Evolutionary conservation across 2,797 vertebrate species (phyloP).

Genomic region (Enteromius viviparus): DNA sequence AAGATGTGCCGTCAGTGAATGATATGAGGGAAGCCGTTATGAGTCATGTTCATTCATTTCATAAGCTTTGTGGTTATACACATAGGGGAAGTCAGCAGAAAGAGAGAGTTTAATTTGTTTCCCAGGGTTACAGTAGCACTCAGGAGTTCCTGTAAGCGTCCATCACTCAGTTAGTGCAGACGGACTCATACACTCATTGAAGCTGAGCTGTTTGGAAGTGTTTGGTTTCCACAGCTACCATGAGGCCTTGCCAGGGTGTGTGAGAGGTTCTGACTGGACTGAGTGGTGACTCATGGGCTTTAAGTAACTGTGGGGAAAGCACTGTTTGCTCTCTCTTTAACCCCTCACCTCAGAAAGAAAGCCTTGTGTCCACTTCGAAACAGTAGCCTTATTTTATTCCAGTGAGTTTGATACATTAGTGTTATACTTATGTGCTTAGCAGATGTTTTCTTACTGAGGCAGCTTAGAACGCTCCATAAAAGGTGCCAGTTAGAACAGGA

Average conservation of each 20-base stretch:
- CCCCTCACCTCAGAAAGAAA: neutral
- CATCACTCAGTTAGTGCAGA: conserved; percentile 1
- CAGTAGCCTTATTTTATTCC: conserved; percentile 22
- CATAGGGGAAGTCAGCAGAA: conserved; percentile 5
- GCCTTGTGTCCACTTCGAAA: neutral
- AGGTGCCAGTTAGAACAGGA: neutral
- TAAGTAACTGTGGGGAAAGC: conserved; percentile 60
- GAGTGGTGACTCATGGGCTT: conserved; percentile 76
- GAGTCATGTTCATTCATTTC: neutral
- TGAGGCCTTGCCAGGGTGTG: conserved; percentile 61
- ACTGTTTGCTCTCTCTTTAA: conserved; percentile 35
- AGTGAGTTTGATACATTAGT: neutral
- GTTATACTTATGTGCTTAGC: neutral
- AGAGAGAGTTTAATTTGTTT: neutral
- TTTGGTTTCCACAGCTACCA: conserved; percentile 73
- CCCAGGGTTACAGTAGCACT: conserved; percentile 5
- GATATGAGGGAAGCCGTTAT: neutral
- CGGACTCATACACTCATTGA: neutral
- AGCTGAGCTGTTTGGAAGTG: conserved; percentile 66
- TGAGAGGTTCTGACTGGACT: conserved; percentile 59
- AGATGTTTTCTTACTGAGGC: conserved; percentile 12
- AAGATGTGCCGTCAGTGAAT: neutral
- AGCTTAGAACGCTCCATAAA: neutral
- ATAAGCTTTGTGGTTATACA: neutral
- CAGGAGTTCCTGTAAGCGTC: conserved; percentile 3